Percentiles rank a stretch among this genome's conserved stretches.
Conservation (phyloP, 2,888 invertebrate genomes). For the Pocota personata region DNA sequence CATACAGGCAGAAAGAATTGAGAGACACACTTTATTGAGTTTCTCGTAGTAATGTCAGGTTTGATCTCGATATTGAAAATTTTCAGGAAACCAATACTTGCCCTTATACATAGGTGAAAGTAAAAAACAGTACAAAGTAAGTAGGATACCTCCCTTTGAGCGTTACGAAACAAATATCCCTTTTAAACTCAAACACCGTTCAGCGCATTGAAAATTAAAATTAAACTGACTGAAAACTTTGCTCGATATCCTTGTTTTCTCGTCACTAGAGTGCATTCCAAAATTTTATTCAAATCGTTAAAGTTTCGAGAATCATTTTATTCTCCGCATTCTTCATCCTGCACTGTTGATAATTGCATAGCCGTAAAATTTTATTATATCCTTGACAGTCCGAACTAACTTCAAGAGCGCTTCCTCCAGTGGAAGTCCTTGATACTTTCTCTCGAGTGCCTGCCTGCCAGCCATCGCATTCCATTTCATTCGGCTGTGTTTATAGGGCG, state of each 20-base stretch:
- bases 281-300: constrained; percentile 61
- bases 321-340: background rate
- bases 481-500: background rate
- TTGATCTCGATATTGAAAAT: too few species aligned
- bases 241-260: constrained; percentile 45
- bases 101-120: too few species aligned
- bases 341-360: constrained; percentile 27
- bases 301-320: constrained; percentile 55
- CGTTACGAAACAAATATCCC: background rate
- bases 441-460: background rate
- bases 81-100: too few species aligned
- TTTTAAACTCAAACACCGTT: background rate
- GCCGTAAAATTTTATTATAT: constrained; percentile 61
- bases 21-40: too few species aligned
- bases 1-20: too few species aligned
- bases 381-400: constrained; percentile 27
- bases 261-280: constrained; percentile 55
- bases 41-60: too few species aligned
- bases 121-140: background rate
- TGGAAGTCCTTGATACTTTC: constrained; percentile 7
- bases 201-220: constrained; percentile 28
- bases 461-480: constrained; percentile 4
- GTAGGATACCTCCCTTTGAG: background rate
- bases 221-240: constrained; percentile 36
- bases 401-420: background rate